Base-by-base conservation (phyloP, 2,113 vertebrate species). In the Axis porcinus region DNA sequence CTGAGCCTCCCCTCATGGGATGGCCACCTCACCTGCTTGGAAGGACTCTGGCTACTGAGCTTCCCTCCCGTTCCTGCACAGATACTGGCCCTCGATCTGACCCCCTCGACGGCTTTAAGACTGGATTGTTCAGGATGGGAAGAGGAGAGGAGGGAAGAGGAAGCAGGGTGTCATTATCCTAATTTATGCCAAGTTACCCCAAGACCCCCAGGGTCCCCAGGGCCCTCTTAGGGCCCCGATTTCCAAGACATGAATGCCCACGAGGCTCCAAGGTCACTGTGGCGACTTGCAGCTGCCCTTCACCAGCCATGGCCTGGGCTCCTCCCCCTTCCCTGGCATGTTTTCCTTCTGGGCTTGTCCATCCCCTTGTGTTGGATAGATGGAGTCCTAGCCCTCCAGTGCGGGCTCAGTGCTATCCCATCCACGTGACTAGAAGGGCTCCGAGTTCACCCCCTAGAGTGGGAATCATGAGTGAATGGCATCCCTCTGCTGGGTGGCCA, bases 401-500 rank as follows among this genome's bases (percentile, higher is more conserved):
- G 15, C 0, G 1, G 6, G 27, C 62, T 55, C n/a, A 43, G 76
- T 10, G 23, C 43, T 74, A 54, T 10, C 9, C 13, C n/a, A 6
- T 90, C 27, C 28, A 4, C 0, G 0, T 25, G 28, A 27, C 28
- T 2, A 4, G 55, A n/a, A 30, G 17, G 7, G 43, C 14, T 17
- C 50, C 1, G 45, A 84, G 36, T 12, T 27, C 15, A 6, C n/a
- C 50, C 2, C n/a, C 1, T 12, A 55, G 40, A 9, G 40, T 15
- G 16, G 50, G 4, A 70, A 84, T 52, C 1, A 16, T 0, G 7
- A 54, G 57, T 58, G 92, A 97, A 94, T 9, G n/a, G 55, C 52
- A 30, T 25, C 45, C 67, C 47, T 4, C n/a, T 1, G 7, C 19
- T 45, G 11, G 5, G 19, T 54, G 54, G 79, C 52, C 7, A 30